phyloP scores from a whole-genome alignment of 2,888 invertebrate genomes.

The Calliopum simillimum region DNA sequence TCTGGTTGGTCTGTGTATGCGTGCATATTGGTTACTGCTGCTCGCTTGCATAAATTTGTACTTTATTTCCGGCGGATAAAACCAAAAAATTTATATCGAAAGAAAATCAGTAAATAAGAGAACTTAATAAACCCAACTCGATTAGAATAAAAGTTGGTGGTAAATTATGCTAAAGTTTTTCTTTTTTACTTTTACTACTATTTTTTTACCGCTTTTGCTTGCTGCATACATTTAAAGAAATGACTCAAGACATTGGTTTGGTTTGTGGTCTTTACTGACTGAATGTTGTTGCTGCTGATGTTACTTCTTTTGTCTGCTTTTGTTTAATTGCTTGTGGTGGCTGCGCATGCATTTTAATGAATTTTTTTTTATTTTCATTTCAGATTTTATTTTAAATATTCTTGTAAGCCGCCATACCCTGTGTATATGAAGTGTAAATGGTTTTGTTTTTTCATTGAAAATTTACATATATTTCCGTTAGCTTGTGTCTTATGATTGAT shows the following conservation, averaged over 20 bases:
- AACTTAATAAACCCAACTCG: no score
- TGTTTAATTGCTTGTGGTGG: background rate
- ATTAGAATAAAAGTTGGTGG: no score
- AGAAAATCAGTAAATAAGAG: no score
- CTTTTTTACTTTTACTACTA: background rate
- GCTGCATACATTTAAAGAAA: slow-evolving; percentile 33
- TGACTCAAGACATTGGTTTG: slow-evolving; percentile 24
- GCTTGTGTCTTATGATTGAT: slow-evolving; percentile 19
- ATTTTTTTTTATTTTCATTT: background rate
- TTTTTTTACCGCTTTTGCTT: slow-evolving; percentile 41
- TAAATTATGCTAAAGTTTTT: no score
- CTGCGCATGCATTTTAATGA: slow-evolving; percentile 29
- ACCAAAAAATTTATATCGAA: slow-evolving; percentile 27
- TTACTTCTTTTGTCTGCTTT: background rate
- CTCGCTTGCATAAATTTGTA: slow-evolving; percentile 35
- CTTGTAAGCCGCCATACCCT: no score
- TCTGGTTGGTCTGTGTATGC: background rate
- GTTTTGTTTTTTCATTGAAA: background rate
- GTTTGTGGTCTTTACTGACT: slow-evolving; percentile 36
- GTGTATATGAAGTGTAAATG: no score
- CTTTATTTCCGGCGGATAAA: slow-evolving; percentile 61
- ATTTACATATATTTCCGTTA: slow-evolving; percentile 35
- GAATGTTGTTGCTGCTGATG: background rate
- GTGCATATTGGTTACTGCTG: no score
- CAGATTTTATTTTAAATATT: no score